Conservation (phyloP, 2,113 vertebrate species). For the Atrichornis clamosus region DNA sequence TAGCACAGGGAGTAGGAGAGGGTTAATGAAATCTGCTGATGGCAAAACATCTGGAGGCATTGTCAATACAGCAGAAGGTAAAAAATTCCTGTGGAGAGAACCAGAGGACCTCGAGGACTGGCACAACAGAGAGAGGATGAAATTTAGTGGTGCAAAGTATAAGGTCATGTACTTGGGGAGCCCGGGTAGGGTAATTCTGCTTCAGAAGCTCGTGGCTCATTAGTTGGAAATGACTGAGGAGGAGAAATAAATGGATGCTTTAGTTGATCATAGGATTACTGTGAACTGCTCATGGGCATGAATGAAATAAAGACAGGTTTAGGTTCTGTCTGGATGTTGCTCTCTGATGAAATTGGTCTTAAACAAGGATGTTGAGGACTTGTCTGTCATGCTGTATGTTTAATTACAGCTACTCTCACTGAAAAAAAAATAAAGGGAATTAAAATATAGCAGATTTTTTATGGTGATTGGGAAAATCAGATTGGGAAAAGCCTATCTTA, state of each 20-base stretch:
- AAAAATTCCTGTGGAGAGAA: not conserved
- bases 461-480: not conserved
- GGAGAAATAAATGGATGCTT: not conserved
- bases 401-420: not conserved
- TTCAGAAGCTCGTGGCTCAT: not conserved
- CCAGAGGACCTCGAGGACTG: not conserved
- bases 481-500: not conserved
- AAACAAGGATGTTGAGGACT: not conserved
- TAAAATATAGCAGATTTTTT: not conserved
- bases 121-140: not conserved
- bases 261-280: not conserved
- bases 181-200: not conserved
- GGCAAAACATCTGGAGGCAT: not conserved
- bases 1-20: not conserved
- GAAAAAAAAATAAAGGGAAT: not conserved
- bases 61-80: not conserved
- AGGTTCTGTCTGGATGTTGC: not conserved
- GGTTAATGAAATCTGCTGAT: not conserved
- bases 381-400: not conserved
- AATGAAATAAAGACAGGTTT: not conserved
- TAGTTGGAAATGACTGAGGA: not conserved
- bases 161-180: not conserved
- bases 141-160: not conserved
- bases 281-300: not conserved
- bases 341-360: not conserved